Percentiles rank a stretch among this genome's conserved stretches.
Conservation (phyloP, 2,113 vertebrate genomes). For the Ammospiza nelsoni region DNA sequence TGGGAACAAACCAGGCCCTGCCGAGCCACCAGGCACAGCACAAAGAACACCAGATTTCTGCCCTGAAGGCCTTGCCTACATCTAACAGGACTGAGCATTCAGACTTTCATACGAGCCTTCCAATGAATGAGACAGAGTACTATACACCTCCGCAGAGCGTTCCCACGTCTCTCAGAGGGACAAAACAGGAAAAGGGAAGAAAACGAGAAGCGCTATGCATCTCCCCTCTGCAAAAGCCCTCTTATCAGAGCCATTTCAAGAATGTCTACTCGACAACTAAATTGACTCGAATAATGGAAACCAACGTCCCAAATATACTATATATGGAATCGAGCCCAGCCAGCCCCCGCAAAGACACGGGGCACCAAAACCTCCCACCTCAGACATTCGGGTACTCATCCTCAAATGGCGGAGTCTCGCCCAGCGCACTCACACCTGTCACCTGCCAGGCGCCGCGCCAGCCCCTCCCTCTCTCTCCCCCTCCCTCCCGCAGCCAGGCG, state of each 20-base stretch:
- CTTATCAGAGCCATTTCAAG: slow-evolving; percentile 68
- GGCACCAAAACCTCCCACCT: neutral
- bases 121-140: slow-evolving; percentile 47
- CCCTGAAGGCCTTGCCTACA: neutral
- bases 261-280: slow-evolving; percentile 63
- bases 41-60: neutral
- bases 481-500: neutral
- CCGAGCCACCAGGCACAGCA: neutral
- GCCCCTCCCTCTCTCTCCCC: neutral
- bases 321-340: slow-evolving; percentile 63
- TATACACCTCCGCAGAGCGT: neutral
- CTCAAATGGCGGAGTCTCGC: slow-evolving; percentile 43
- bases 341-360: slow-evolving; percentile 45
- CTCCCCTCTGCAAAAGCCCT: slow-evolving; percentile 6
- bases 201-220: neutral
- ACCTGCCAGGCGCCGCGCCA: slow-evolving; percentile 57
- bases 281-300: slow-evolving; percentile 60
- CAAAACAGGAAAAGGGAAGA: neutral
- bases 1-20: neutral
- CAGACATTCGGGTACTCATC: neutral
- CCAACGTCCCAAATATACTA: slow-evolving; percentile 63
- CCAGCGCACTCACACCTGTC: slow-evolving; percentile 67
- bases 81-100: neutral
- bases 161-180: neutral
- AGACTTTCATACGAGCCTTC: neutral